These are phyloP conservation scores for Euschistus heros DNA, from an alignment of 1,140 invertebrate genomes.

Conservation along the genomic window DNA sequence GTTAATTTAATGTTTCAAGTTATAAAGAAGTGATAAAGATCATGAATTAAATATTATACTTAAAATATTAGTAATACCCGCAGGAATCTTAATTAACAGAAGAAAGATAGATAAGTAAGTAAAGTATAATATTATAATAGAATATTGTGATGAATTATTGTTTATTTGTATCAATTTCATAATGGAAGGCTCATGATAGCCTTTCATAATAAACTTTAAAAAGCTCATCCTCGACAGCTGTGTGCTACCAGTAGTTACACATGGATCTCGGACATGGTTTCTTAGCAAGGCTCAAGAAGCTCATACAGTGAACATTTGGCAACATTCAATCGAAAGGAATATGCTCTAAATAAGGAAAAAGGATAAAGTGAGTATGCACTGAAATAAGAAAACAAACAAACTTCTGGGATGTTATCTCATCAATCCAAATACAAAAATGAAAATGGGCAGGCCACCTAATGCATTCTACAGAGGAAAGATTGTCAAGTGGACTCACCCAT, in stretches of 20 bases:
- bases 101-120: no score
- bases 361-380: background rate
- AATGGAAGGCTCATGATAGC: no score
- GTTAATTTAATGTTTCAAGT: no score
- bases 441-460: background rate
- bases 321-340: background rate
- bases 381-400: background rate
- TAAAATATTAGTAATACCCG: no score
- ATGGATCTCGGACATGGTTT: background rate
- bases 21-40: no score
- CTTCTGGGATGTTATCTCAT: background rate
- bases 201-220: background rate
- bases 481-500: no score
- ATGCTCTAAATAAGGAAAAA: background rate
- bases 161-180: no score
- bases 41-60: no score
- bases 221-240: background rate
- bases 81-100: no score
- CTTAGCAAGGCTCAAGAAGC: background rate
- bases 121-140: no score
- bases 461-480: background rate
- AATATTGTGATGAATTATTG: no score
- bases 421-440: background rate
- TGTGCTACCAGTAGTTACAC: background rate
- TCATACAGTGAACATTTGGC: no score